Percentiles rank a stretch among this genome's conserved stretches.
These are phyloP conservation scores for Melanotaenia duboulayi DNA, from an alignment of 2,113 vertebrate species.

Conservation along the genomic window DNA sequence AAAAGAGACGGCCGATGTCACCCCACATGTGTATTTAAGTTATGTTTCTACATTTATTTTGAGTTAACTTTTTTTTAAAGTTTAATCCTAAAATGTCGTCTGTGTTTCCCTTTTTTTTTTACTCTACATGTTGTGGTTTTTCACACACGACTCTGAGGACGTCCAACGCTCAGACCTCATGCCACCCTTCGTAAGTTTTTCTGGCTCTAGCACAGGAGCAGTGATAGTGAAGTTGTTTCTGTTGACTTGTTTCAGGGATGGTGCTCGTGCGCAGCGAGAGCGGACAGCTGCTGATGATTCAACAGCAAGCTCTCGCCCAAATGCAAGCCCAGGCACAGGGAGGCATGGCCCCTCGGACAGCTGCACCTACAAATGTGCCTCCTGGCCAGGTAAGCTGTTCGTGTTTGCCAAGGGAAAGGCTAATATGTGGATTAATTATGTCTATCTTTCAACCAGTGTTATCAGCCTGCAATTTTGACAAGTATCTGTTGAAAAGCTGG, in stretches of 20 bases:
- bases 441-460: neutral
- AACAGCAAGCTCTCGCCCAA: conserved; percentile 94
- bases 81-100: too few relatives aligned
- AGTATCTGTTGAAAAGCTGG: conserved; percentile 15
- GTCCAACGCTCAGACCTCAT: too few relatives aligned
- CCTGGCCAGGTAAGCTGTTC: conserved; percentile 85
- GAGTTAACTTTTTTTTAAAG: too few relatives aligned
- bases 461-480: neutral
- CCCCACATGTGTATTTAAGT: too few relatives aligned
- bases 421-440: neutral
- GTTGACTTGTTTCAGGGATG: conserved; percentile 86
- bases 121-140: too few relatives aligned
- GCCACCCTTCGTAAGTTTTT: too few relatives aligned
- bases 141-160: too few relatives aligned
- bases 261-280: conserved; percentile 94
- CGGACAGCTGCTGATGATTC: conserved; percentile 95
- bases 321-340: conserved; percentile 93
- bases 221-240: neutral
- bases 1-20: too few relatives aligned
- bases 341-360: conserved; percentile 87
- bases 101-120: too few relatives aligned
- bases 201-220: too few relatives aligned
- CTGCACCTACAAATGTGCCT: conserved; percentile 88
- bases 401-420: neutral
- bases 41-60: too few relatives aligned